Percentiles rank a stretch among this genome's conserved stretches.
Conservation (phyloP, 1,140 invertebrate species). For the Octopus sinensis region DNA sequence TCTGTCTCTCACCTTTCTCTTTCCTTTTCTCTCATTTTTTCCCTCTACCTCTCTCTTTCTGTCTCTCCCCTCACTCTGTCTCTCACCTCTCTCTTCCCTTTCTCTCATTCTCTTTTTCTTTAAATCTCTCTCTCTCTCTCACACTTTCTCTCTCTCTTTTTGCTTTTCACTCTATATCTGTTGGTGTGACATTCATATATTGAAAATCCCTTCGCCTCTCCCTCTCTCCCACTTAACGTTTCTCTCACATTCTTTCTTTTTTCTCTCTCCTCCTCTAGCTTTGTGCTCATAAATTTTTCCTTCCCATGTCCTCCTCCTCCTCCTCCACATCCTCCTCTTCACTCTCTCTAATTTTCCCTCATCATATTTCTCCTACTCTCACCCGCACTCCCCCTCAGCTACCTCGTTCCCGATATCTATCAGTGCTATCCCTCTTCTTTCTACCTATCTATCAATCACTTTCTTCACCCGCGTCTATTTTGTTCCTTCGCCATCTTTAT, state of each 20-base stretch:
- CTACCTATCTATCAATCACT: neutral
- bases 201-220: neutral
- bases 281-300: neutral
- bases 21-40: too few relatives aligned
- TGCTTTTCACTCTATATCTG: too few relatives aligned
- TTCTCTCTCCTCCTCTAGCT: neutral
- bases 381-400: neutral
- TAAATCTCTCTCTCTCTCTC: too few relatives aligned
- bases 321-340: neutral
- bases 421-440: neutral
- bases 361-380: neutral
- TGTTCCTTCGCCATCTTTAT: neutral
- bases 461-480: neutral
- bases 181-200: too few relatives aligned
- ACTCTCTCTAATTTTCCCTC: neutral
- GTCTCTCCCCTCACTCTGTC: too few relatives aligned
- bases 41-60: too few relatives aligned
- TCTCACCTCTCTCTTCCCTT: too few relatives aligned
- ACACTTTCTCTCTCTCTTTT: too few relatives aligned
- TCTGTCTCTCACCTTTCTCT: too few relatives aligned
- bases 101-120: too few relatives aligned
- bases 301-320: neutral
- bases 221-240: neutral
- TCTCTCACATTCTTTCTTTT: neutral
- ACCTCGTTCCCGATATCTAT: neutral